Evolutionary conservation across 2,113 vertebrate species (phyloP).

Genomic region (Xyrauchen texanus): DNA sequence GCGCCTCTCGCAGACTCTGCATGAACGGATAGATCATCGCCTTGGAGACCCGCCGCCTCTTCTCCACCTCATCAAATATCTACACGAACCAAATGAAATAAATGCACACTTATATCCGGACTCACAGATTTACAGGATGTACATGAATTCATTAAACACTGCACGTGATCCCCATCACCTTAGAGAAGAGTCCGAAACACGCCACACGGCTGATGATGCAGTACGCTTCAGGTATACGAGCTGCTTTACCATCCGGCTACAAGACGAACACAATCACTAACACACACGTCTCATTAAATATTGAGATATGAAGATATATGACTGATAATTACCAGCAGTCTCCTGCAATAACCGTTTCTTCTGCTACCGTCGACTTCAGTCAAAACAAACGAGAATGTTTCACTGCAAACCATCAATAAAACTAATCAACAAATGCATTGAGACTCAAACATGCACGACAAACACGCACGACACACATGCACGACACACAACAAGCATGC

Average conservation of each 20-base stretch:
- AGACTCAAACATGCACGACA: too few relatives aligned
- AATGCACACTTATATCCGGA: too few relatives aligned
- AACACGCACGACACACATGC: too few relatives aligned
- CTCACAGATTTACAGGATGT: too few relatives aligned
- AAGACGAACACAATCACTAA: neutral
- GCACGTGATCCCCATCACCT: slow-evolving; percentile 60
- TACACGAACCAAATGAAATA: slow-evolving; percentile 45
- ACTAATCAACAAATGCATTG: too few relatives aligned
- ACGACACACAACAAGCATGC: too few relatives aligned
- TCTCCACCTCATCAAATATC: slow-evolving; percentile 89
- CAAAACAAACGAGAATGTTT: slow-evolving; percentile 87
- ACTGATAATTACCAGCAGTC: slow-evolving; percentile 76
- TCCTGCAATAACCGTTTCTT: slow-evolving; percentile 84
- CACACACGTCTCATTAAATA: neutral
- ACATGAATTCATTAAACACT: too few relatives aligned
- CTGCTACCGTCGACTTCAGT: slow-evolving; percentile 84
- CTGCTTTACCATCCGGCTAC: slow-evolving; percentile 76
- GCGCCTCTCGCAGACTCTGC: slow-evolving; percentile 82
- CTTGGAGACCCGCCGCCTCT: slow-evolving; percentile 81
- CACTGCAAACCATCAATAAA: slow-evolving; percentile 64
- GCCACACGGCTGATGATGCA: slow-evolving; percentile 86
- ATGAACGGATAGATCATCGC: slow-evolving; percentile 88
- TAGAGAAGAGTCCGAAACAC: slow-evolving; percentile 86
- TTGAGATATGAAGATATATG: neutral
- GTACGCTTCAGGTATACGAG: slow-evolving; percentile 80